Evolutionary conservation across 2,113 vertebrate genomes (phyloP).

Genomic region (Anser cygnoides): DNA sequence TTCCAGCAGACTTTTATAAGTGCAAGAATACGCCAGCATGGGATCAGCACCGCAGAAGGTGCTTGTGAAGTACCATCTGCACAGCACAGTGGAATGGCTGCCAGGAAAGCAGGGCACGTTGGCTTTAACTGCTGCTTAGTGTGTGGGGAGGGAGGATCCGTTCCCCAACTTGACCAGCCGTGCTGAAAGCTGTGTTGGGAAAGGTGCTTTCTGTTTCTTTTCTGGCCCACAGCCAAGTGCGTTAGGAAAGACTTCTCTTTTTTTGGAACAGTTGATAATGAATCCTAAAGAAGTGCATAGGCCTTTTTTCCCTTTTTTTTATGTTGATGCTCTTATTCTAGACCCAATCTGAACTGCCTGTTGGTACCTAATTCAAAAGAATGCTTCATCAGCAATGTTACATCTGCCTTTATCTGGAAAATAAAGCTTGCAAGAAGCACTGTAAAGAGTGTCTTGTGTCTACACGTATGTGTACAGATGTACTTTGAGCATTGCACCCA

Average conservation of each 20-base stretch:
- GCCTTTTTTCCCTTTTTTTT: neutral
- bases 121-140: neutral
- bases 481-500: neutral
- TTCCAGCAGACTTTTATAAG: neutral
- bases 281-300: neutral
- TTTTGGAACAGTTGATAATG: neutral
- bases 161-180: neutral
- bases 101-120: neutral
- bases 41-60: neutral
- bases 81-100: neutral
- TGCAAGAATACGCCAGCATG: neutral
- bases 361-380: neutral
- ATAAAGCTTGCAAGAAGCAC: neutral
- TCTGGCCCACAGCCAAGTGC: neutral
- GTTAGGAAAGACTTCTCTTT: neutral
- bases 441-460: neutral
- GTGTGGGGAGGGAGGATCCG: neutral
- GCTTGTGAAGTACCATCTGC: neutral
- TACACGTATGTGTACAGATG: rapidly evolving
- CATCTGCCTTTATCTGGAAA: neutral
- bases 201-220: constrained; percentile 3
- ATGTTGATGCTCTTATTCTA: neutral
- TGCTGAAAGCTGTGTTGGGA: neutral
- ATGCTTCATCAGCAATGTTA: neutral
- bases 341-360: neutral